Evolutionary conservation across 1,140 invertebrate genomes (phyloP).

Genomic region (Polypedilum pembai): DNA sequence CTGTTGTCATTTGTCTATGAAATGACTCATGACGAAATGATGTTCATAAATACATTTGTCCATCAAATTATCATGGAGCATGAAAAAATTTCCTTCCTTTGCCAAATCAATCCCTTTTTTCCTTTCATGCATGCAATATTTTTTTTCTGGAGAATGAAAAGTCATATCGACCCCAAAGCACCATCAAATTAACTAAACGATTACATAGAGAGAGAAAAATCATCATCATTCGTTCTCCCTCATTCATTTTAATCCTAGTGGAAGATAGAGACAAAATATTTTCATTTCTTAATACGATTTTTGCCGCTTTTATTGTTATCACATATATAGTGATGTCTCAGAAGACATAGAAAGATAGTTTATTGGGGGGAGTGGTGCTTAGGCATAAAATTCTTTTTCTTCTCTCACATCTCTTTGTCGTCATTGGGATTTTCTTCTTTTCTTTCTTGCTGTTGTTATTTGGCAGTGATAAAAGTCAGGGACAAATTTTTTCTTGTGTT

Average conservation of each 20-base stretch:
- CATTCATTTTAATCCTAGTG: neutral
- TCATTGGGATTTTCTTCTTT: neutral
- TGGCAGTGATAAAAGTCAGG: neutral
- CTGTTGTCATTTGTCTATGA: neutral
- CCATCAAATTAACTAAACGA: conserved; percentile 28
- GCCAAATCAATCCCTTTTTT: neutral
- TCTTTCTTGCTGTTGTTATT: neutral
- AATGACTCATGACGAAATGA: neutral
- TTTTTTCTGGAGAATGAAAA: neutral
- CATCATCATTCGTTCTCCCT: neutral
- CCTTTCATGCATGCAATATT: neutral
- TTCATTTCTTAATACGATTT: conserved; percentile 26
- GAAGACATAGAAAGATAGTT: conserved; percentile 1
- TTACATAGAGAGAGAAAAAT: neutral
- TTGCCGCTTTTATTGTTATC: conserved; percentile 27
- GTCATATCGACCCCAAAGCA: conserved; percentile 10
- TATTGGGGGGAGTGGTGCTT: neutral
- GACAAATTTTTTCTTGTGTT: too few species aligned
- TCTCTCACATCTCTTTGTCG: too few species aligned
- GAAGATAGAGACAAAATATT: neutral
- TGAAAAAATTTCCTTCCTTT: neutral
- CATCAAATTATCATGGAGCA: neutral
- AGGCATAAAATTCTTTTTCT: too few species aligned
- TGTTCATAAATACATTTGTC: neutral
- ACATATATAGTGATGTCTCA: neutral